Evolutionary conservation across 2,888 invertebrate genomes (phyloP), one percentile per base, ranked within the genome.

Genomic region (Cynaeus angustus): DNA sequence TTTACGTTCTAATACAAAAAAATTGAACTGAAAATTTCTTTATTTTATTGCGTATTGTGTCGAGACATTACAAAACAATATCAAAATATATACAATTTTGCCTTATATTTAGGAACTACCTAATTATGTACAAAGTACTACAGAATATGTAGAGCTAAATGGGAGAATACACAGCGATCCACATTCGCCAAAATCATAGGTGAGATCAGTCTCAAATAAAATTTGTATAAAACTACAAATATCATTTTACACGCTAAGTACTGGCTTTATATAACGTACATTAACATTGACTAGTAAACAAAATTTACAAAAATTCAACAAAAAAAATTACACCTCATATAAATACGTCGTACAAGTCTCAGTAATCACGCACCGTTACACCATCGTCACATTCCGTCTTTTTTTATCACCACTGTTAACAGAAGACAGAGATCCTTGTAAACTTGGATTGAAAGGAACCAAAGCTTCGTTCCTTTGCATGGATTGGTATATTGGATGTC

Each of bases 311-410:
- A 66, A 66, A 55, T 8, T 48, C 56, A 56, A 66, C 56, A 45
- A 65, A 65, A 45, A 53, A 55, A 65, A 41, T 55, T 45, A 28
- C 30, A 52, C 65, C 9, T 68, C 61, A 8, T 37, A 68, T 10
- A 64, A 70, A 71, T 67, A 68, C 68, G 50, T 75, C 10, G 72
- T 73, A 65, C 68, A 73, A 50, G 80, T 81, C 71, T 80, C 79
- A 53, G 76, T 79, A 53, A 77, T 77, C 41, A 84, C 83, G 78
- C 80, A 82, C 75, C 80, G 84, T 86, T 85, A 89, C 71, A 89
- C 89, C 89, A 89, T 89, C 43, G 89, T 89, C 30, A 89, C 88
- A 79, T 89, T 89, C 50, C 89, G 80, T 74, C 88, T 84, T 78
- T 88, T 88, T 78, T 88, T 87, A 71, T 87, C 87, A 9, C 86